These are phyloP conservation scores for Falco novaeseelandiae DNA, from an alignment of 2,797 vertebrate species.

Conservation along the genomic window DNA sequence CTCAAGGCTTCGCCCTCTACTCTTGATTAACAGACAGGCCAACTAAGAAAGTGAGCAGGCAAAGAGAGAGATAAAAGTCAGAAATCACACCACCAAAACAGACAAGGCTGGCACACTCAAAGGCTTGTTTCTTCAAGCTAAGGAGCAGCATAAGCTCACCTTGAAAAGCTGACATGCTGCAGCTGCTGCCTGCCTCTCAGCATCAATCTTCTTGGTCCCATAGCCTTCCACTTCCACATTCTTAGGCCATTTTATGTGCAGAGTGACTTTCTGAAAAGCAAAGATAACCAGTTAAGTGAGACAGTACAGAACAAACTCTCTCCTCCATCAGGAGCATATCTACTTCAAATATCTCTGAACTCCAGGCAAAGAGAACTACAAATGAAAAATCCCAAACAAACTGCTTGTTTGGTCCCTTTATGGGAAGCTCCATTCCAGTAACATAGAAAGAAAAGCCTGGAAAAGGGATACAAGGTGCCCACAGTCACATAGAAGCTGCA, in stretches of 20 bases:
- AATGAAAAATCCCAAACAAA: background rate
- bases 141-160: constrained; percentile 69
- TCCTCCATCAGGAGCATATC: background rate
- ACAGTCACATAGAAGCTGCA: background rate
- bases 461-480: background rate
- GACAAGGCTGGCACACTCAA: background rate
- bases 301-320: background rate
- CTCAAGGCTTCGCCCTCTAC: background rate
- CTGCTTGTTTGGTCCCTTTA: rapidly evolving
- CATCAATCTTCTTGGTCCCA: constrained; percentile 86
- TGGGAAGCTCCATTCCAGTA: background rate
- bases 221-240: constrained; percentile 89
- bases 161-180: constrained; percentile 90
- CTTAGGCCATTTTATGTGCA: constrained; percentile 90
- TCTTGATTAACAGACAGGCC: background rate
- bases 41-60: background rate
- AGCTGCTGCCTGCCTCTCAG: constrained; percentile 90
- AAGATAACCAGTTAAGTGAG: background rate
- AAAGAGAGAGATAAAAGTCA: background rate
- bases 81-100: rapidly evolving
- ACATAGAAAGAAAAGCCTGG: background rate
- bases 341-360: background rate
- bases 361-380: background rate
- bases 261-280: constrained; percentile 85
- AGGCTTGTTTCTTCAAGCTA: background rate